Base-by-base conservation (phyloP, 2,113 vertebrate genomes). In the Notarius lentiginosus region DNA sequence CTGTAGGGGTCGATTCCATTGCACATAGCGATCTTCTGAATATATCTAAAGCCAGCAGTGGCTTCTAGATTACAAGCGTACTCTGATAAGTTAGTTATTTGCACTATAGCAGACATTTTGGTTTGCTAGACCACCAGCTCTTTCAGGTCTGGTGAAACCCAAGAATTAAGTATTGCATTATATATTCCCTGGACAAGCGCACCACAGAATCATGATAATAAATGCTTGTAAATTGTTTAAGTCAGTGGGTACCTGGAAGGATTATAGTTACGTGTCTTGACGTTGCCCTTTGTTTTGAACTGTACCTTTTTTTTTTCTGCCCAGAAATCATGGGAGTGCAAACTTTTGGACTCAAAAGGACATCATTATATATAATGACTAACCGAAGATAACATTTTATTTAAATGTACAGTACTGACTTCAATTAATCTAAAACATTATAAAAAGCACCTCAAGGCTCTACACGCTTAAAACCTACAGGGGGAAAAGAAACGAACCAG, bases 401-500 rank as follows among this genome's bases (percentile, higher is more conserved):
- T 10, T 53, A 79, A 34, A 30, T 34, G 15, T 58, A 60, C 55
- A 58, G 27, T 34, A 2, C 53, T 60, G 55, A 18, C 77, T 58
- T 58, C 7, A 34, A 58, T 79, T 20, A 10, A 81, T 14, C 61
- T 61, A 80, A 79, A 61, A 24, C 18, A 15, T 22, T 24, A 41
- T 60, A 30, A 79, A 27, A 79, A 17, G 75, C 24, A 79, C 12
- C 14, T 55, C 73, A 81, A 11, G 11, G 58, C 34, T 24, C 20
- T 34, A 81, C 30, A 61, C 18, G 10, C 5, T 81, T 61, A 47
- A 81, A 81, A 24, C 56, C 30, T 61, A 60, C 82, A 27, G n/a
- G 12, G 47, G 82, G 53, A 17, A 72, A 47, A 80, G 84, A 81
- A n/a, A 68, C 24, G 49, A 49, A 61, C 70, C 49, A 83, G 22